Base-by-base conservation (phyloP, 2,888 invertebrate species). In the Stenodema calcarata region DNA sequence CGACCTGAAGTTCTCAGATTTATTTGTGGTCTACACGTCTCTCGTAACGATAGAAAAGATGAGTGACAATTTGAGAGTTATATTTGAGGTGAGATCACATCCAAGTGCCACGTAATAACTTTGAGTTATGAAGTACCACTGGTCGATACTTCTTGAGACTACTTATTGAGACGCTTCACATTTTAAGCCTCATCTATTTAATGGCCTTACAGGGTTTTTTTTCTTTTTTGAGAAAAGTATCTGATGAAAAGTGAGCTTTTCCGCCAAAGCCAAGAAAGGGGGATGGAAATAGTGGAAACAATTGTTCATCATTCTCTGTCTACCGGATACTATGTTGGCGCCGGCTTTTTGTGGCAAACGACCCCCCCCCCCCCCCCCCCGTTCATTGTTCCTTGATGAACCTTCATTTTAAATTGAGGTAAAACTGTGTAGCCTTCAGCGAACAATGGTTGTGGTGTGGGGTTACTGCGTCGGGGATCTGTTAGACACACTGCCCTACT, bases 221-320 rank as follows among this genome's bases (percentile, higher is more conserved):
- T n/a, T n/a, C n/a, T n/a, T n/a, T n/a, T n/a, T n/a, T n/a, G 35
- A 35, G 35, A 2, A 7, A 35, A 35, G 35, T 35, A 35, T 35
- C 7, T 35, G 35, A 23, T 11, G 62, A 23, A 62, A 23, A 23
- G 27, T 23, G 62, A 23, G 6, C 62, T 62, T 62, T 62, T 62
- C 23, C 62, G 62, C 62, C 27, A 4, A 23, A 42, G 44, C 12
- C 41, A 70, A 18, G 14, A 44, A 44, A 44, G 44, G 28, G 78
- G 44, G 44, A 44, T 78, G 78, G 44, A 78, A 78, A 78, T 78
- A 78, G 78, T 78, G 78, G 78, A 78, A 78, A 78, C 78, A 44
- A 78, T 78, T 44, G 41, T 78, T 78, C 78, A 78, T 44, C 41
- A 18, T 44, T 27, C 23, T 44, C 78, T 18, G 78, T 44, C 78